These are phyloP conservation scores for Drosophila mojavensis DNA, from an alignment of 1,140 invertebrate species.

Conservation along the genomic window DNA sequence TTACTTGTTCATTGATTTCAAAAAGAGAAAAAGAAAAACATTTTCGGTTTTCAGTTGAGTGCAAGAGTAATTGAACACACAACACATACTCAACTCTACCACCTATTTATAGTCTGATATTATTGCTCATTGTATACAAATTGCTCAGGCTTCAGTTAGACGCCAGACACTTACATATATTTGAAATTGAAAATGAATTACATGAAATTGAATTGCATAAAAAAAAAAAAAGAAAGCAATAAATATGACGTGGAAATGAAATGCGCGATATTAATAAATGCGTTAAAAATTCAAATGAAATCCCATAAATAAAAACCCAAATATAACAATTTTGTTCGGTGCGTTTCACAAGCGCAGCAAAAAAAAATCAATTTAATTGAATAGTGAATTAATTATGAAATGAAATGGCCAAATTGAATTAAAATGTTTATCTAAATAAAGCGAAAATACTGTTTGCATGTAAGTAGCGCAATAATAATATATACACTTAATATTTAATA, in stretches of 20 bases:
- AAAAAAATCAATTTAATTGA: conserved; percentile 53
- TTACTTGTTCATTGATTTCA: neutral
- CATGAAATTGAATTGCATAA: conserved; percentile 52
- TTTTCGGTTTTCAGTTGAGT: neutral
- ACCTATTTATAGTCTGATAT: conserved; percentile 3
- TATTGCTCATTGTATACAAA: conserved; percentile 12
- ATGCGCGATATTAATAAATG: conserved; percentile 5
- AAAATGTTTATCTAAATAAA: conserved; percentile 44
- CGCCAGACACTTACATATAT: neutral
- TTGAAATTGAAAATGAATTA: neutral
- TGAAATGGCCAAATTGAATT: conserved; percentile 66
- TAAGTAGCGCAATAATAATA: conserved; percentile 65
- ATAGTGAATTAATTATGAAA: conserved; percentile 22
- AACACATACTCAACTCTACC: neutral
- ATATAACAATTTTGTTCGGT: neutral
- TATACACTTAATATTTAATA: conserved; percentile 34
- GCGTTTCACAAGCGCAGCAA: neutral
- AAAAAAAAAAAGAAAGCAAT: conserved; percentile 39
- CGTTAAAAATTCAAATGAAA: conserved; percentile 35
- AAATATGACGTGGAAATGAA: conserved; percentile 40
- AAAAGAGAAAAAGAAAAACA: neutral
- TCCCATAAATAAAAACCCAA: neutral
- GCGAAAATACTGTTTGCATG: conserved; percentile 59
- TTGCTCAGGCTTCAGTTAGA: neutral
- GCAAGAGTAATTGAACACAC: neutral